A percentile compares a stretch with the other conserved stretches of the same genome.
These are phyloP conservation scores for Microplitis manilae DNA, from an alignment of 2,888 invertebrate species.

Conservation along the genomic window DNA sequence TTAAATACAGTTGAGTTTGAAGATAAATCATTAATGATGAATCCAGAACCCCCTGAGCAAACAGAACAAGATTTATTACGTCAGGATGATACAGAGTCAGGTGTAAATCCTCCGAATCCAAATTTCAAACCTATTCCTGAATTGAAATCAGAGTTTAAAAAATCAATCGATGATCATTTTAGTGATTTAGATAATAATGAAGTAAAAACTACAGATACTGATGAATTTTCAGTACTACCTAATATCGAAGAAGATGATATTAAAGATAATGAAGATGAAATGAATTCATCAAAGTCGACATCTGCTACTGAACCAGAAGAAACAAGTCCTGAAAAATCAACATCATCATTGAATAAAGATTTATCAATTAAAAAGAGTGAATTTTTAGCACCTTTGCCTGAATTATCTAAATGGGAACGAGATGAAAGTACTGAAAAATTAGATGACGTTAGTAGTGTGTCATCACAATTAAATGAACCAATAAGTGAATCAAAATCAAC, in stretches of 20 bases:
- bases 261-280: background rate
- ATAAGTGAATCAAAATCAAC: conserved; percentile 62
- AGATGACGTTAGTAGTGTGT: conserved; percentile 71
- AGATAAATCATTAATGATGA: conserved; percentile 65
- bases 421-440: conserved; percentile 71
- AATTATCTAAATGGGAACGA: conserved; percentile 91
- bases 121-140: conserved; percentile 68
- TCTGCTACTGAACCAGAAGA: background rate
- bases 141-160: conserved; percentile 59
- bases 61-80: conserved; percentile 45
- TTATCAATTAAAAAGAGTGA: conserved; percentile 71
- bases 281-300: background rate
- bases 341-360: background rate
- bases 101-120: conserved; percentile 67
- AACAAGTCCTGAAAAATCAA: background rate
- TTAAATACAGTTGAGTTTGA: conserved; percentile 60
- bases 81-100: conserved; percentile 57
- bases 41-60: conserved; percentile 66
- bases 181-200: conserved; percentile 67
- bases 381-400: conserved; percentile 83
- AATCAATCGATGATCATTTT: conserved; percentile 66
- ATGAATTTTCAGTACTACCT: conserved; percentile 60
- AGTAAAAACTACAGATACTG: conserved; percentile 61
- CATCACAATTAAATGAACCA: conserved; percentile 64
- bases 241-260: conserved; percentile 63